phyloP scores from a whole-genome alignment of 2,113 vertebrate genomes.

The Vulpes ferrilata region DNA sequence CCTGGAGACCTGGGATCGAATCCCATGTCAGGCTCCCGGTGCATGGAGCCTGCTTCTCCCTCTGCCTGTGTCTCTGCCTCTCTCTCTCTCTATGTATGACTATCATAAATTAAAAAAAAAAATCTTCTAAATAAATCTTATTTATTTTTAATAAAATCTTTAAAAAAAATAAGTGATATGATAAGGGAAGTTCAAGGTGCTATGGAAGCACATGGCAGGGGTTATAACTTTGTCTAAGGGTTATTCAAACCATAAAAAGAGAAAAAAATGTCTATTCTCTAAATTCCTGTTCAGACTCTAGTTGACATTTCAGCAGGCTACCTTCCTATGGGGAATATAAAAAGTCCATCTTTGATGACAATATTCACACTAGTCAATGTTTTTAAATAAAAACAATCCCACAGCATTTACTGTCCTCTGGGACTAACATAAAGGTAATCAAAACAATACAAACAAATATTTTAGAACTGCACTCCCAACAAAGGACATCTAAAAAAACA shows the following conservation, averaged over 20 bases:
- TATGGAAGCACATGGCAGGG: not conserved
- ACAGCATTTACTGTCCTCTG: not conserved
- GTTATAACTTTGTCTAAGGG: not conserved
- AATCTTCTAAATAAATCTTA: too few relatives aligned
- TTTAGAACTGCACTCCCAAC: not conserved
- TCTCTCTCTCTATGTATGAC: too few relatives aligned
- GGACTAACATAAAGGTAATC: not conserved
- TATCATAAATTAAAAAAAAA: too few relatives aligned
- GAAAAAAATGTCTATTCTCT: slow-evolving; percentile 32
- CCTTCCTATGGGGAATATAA: not conserved
- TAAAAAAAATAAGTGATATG: not conserved
- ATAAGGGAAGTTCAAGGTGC: not conserved
- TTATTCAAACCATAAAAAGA: slow-evolving; percentile 44
- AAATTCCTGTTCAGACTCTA: slow-evolving; percentile 48
- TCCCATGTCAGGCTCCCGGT: too few relatives aligned
- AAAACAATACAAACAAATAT: not conserved
- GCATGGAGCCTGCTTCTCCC: too few relatives aligned
- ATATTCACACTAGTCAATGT: not conserved
- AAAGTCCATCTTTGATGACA: slow-evolving; percentile 9
- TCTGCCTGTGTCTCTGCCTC: too few relatives aligned
- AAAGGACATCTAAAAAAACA: not conserved
- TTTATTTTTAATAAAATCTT: too few relatives aligned
- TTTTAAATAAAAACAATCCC: not conserved
- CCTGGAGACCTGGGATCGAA: too few relatives aligned
- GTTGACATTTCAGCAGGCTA: slow-evolving; percentile 32